A percentile compares a stretch with the other conserved stretches of the same genome.
Evolutionary conservation across 2,113 vertebrate species (phyloP).

Genomic region (Calyptommatus sinebrachiatus): DNA sequence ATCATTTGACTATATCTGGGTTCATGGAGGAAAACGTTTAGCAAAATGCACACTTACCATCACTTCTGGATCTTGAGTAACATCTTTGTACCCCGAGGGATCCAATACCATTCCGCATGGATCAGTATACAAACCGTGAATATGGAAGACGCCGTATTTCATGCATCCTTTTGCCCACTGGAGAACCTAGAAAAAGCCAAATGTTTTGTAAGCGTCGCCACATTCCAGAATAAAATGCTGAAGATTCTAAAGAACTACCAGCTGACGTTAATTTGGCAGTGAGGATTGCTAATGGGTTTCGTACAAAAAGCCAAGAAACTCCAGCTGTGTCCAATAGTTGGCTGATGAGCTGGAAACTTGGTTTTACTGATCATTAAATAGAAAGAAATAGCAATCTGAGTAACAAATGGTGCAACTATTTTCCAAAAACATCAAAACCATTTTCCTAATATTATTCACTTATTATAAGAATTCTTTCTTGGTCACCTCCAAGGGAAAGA

Average conservation of each 20-base stretch:
- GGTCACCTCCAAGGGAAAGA: no score
- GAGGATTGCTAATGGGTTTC: no score
- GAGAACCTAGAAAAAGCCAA: slow-evolving; percentile 61
- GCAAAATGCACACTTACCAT: slow-evolving; percentile 62
- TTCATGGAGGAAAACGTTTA: background rate
- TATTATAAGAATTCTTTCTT: no score
- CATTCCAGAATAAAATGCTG: background rate
- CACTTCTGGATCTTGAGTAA: slow-evolving; percentile 75
- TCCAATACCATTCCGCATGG: slow-evolving; percentile 76
- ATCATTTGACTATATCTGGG: background rate
- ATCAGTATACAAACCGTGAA: slow-evolving; percentile 72
- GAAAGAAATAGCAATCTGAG: background rate
- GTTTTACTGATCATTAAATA: background rate
- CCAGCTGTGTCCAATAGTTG: no score
- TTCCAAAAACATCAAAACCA: background rate
- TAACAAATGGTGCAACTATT: background rate
- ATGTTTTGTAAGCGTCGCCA: background rate
- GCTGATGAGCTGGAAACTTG: no score
- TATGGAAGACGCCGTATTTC: slow-evolving; percentile 71
- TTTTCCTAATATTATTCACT: no score
- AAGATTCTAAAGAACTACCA: background rate
- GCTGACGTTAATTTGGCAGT: background rate
- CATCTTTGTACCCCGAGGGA: slow-evolving; percentile 70
- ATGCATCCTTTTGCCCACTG: slow-evolving; percentile 70
- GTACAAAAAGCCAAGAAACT: no score